Evolutionary conservation across 2,888 invertebrate species (phyloP), one percentile per base, ranked within the genome.

Genomic region (Dyspetes luteomarginatus): DNA sequence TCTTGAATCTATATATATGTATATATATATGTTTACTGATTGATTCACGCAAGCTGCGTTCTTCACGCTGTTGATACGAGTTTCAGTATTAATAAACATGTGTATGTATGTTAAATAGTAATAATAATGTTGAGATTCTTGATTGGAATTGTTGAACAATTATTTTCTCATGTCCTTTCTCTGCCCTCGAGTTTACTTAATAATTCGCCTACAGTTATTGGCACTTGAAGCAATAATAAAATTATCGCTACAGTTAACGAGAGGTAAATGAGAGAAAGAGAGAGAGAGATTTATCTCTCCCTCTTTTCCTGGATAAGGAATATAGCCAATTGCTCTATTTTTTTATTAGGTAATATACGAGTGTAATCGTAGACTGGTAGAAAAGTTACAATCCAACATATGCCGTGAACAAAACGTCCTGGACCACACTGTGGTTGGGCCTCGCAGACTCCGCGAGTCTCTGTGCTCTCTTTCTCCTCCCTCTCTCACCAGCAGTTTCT

Each of bases 11-110:
- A 0, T 12, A 36, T 30, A n/a, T n/a, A n/a, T n/a, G n/a, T n/a
- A n/a, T n/a, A n/a, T n/a, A n/a, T n/a, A n/a, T 69, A 58, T 77
- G 58, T 77, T 71, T 77, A 71, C 77, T 24, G 71, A 77, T 77
- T 77, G 71, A 77, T 71, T 77, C 71, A 71, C 65, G 64, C 58
- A 45, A 56, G 56, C 50, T 36, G 48, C 64, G 50, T 56, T 71
- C 64, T 48, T 30, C 56, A 48, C 26, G 9, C 28, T n/a, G 60
- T 50, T 17, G 78, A 72, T 78, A n/a, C 72, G 65, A 72, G 72
- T 78, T 78, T 60, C 65, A 41, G 48, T 56, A 45, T 45, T n/a
- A 24, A 7, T 19, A 55, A 19, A 17, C 12, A 60, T 17, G 43
- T 26, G 28, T 62, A 48, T 45, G 36, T 15, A 36, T 30, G 30